Conservation (phyloP, 64 coral and sea anemone genomes). For the Astreopora myriophthalma region DNA sequence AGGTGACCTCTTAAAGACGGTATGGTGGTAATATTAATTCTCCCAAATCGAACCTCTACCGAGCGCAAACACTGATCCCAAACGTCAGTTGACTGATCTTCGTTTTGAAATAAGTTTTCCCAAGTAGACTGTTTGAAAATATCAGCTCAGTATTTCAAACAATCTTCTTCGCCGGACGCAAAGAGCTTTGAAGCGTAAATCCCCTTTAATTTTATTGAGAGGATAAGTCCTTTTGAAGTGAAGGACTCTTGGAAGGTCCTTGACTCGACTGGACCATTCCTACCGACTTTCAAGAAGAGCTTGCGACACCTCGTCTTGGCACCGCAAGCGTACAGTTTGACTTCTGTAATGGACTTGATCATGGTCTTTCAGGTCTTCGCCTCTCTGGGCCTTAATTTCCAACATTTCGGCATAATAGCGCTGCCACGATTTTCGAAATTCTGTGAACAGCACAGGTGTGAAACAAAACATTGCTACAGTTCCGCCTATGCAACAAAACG, state of each 20-base stretch:
- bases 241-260: too few relatives aligned
- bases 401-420: slow-evolving; percentile 39
- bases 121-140: too few relatives aligned
- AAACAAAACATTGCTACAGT: slow-evolving; percentile 78
- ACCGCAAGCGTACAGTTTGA: slow-evolving; percentile 26
- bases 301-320: slow-evolving; percentile 14
- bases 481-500: slow-evolving; percentile 62
- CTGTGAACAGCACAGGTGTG: slow-evolving; percentile 69
- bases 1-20: too few relatives aligned
- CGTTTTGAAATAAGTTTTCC: too few relatives aligned
- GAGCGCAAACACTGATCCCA: too few relatives aligned
- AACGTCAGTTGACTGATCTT: background rate
- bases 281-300: background rate
- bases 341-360: slow-evolving; percentile 26
- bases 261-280: background rate
- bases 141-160: background rate
- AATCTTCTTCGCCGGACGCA: background rate
- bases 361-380: background rate
- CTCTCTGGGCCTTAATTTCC: slow-evolving; percentile 4
- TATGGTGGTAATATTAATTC: too few relatives aligned
- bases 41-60: too few relatives aligned
- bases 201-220: background rate
- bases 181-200: background rate
- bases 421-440: slow-evolving; percentile 67
- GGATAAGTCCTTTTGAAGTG: too few relatives aligned